A percentile compares a stretch with the other conserved stretches of the same genome.
These are phyloP conservation scores for Pseudobourletiella spinata DNA, from an alignment of 1,140 invertebrate genomes.

Conservation along the genomic window DNA sequence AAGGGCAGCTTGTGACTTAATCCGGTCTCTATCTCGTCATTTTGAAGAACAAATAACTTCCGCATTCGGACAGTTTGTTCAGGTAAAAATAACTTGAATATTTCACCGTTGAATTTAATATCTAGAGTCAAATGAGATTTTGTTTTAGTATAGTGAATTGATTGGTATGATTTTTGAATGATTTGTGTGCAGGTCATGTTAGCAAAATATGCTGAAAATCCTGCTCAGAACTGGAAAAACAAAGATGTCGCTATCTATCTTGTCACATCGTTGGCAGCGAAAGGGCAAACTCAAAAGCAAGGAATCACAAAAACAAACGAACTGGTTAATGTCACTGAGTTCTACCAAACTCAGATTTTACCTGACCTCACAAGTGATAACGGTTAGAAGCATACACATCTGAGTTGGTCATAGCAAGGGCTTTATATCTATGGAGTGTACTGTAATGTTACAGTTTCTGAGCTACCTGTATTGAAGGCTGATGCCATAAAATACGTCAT, in stretches of 20 bases:
- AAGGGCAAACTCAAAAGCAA: constrained; percentile 80
- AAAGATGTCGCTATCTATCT: constrained; percentile 95
- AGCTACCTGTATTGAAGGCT: constrained; percentile 83
- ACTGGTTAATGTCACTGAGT: constrained; percentile 79
- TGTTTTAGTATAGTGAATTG: too few relatives aligned
- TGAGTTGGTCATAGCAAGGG: not conserved
- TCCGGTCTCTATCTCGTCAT: constrained; percentile 74
- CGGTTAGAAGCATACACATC: constrained; percentile 45
- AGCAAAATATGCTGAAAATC: constrained; percentile 63
- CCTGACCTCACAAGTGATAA: constrained; percentile 69
- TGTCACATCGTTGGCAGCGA: constrained; percentile 84
- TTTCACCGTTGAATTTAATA: too few relatives aligned
- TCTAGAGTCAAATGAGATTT: too few relatives aligned
- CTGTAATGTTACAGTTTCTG: constrained; percentile 56
- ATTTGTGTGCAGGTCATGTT: too few relatives aligned
- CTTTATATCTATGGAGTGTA: not conserved
- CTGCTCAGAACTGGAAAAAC: constrained; percentile 70
- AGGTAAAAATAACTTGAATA: constrained; percentile 41
- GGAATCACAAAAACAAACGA: constrained; percentile 84
- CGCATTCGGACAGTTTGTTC: constrained; percentile 83
- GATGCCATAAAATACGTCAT: constrained; percentile 94
- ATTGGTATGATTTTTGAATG: too few relatives aligned
- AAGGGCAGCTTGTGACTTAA: constrained; percentile 90
- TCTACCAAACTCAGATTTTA: constrained; percentile 72
- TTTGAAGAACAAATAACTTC: constrained; percentile 88